Conservation (phyloP, 2,888 invertebrate species). For the Macropis europaea region DNA sequence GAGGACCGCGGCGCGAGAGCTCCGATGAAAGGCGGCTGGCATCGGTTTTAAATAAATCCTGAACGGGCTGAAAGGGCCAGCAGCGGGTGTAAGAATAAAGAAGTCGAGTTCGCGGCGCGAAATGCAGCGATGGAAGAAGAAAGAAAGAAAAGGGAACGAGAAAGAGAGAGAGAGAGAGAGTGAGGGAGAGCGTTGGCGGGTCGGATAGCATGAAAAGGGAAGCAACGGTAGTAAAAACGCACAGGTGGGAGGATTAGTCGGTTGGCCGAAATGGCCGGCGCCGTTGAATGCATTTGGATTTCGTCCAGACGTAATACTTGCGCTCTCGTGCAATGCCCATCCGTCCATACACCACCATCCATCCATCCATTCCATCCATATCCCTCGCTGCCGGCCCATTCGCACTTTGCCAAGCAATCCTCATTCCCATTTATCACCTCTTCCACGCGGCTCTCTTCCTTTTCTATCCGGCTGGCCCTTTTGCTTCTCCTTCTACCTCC, state of each 20-base stretch:
- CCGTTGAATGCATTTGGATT: slow-evolving; percentile 65
- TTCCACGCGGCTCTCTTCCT: slow-evolving; percentile 63
- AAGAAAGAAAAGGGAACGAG: slow-evolving; percentile 45
- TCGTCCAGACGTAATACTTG: slow-evolving; percentile 60
- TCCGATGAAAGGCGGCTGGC: neutral
- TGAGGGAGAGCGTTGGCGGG: no score
- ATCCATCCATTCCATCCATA: slow-evolving; percentile 62
- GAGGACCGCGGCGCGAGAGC: neutral
- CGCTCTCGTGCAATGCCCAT: slow-evolving; percentile 56
- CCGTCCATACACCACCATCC: slow-evolving; percentile 55
- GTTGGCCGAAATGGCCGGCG: slow-evolving; percentile 37
- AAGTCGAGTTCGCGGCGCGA: neutral
- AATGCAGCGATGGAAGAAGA: slow-evolving; percentile 25
- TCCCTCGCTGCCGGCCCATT: slow-evolving; percentile 66
- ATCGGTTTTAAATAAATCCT: slow-evolving; percentile 22
- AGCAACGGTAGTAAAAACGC: slow-evolving; percentile 50
- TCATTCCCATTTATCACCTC: slow-evolving; percentile 78
- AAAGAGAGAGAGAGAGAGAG: no score
- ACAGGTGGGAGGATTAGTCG: slow-evolving; percentile 59
- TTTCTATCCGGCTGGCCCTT: slow-evolving; percentile 63
- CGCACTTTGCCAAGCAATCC: slow-evolving; percentile 77
- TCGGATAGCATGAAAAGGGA: slow-evolving; percentile 29
- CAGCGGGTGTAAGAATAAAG: neutral
- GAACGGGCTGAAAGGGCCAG: neutral
- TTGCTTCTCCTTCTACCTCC: slow-evolving; percentile 41